Percentiles rank a stretch among this genome's conserved stretches.
Evolutionary conservation across 2,888 invertebrate genomes (phyloP).

Genomic region (Drosophila prolongata): DNA sequence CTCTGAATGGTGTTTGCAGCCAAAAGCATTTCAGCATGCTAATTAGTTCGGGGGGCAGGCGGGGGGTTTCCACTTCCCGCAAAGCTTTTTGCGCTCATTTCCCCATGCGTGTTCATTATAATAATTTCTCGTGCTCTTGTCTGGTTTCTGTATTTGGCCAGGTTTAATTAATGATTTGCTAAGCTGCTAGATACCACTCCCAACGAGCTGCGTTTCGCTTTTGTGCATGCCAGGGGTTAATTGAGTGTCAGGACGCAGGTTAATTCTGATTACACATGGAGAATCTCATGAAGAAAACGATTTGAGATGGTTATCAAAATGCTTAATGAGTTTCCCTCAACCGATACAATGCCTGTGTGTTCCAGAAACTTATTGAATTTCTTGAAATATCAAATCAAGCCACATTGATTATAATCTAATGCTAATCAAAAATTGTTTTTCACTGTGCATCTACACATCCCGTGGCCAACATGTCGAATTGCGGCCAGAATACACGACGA

Average conservation of each 20-base stretch:
- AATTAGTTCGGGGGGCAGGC: constrained; percentile 52
- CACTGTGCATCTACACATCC: constrained; percentile 13
- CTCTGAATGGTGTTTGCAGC: constrained; percentile 30
- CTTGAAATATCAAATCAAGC: too few relatives aligned
- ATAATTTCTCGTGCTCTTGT: constrained; percentile 52
- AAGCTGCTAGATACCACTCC: constrained; percentile 49
- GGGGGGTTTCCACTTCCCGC: constrained; percentile 14
- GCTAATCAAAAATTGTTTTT: not conserved
- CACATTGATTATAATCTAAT: not conserved
- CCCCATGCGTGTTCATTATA: constrained; percentile 67
- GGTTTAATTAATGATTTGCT: constrained; percentile 72
- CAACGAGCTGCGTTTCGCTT: constrained; percentile 18
- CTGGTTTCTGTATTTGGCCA: constrained; percentile 33
- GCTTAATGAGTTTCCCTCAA: not conserved
- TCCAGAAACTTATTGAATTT: not conserved
- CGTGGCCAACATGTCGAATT: constrained; percentile 32
- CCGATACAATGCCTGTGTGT: not conserved
- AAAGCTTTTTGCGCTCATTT: constrained; percentile 61
- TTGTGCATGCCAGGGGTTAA: constrained; percentile 49
- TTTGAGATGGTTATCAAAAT: not conserved
- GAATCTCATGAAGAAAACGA: not conserved
- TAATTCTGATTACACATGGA: constrained; percentile 4
- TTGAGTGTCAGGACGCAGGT: constrained; percentile 68
- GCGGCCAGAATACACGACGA: constrained; percentile 37
- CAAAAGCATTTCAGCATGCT: constrained; percentile 57